Evolutionary conservation across 2,888 invertebrate genomes (phyloP), one percentile per base, ranked within the genome.

Genomic region (Apamea monoglypha): DNA sequence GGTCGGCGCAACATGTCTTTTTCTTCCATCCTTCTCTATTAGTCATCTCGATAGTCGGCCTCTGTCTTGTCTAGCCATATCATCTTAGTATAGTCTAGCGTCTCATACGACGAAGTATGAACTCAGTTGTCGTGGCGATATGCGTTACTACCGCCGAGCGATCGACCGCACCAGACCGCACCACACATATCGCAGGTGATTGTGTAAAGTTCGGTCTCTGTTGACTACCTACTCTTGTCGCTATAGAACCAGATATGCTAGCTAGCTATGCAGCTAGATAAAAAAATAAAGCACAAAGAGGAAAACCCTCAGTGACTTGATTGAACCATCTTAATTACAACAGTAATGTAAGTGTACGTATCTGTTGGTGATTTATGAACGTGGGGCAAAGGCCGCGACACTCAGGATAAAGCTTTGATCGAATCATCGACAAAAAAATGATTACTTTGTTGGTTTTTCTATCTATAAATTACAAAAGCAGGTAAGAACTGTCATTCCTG

Each of bases 231-330:
- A 56, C 44, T 64, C 47, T 21, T n/a, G 18, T 2, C 25, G 4
- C 53, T 32, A 32, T 61, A n/a, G n/a, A 47, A 8, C 3, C 61
- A 14, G 25, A 56, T 12, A 36, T 36, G n/a, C n/a, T n/a, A n/a
- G n/a, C n/a, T 32, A 32, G 8, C 0, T 29, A n/a, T n/a, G n/a
- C n/a, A 53, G 50, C 50, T 44, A 64, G 3, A 21, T 40, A 6
- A 1, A 56, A 36, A 36, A 67, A 59, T 67, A 50, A 18, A 59
- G 47, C 18, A 4, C 78, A 16, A 56, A 16, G 56, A 66, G 77
- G 66, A 77, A 77, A 77, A 67, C 1, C 32, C 29, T 29, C 50
- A 18, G n/a, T n/a, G 25, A 14, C n/a, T 66, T 47, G n/a, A 25
- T 44, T 7, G 66, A n/a, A n/a, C 32, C 12, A 16, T 12, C 29